phyloP scores from a whole-genome alignment of 2,113 vertebrate genomes.

The Laticauda laticaudata region DNA sequence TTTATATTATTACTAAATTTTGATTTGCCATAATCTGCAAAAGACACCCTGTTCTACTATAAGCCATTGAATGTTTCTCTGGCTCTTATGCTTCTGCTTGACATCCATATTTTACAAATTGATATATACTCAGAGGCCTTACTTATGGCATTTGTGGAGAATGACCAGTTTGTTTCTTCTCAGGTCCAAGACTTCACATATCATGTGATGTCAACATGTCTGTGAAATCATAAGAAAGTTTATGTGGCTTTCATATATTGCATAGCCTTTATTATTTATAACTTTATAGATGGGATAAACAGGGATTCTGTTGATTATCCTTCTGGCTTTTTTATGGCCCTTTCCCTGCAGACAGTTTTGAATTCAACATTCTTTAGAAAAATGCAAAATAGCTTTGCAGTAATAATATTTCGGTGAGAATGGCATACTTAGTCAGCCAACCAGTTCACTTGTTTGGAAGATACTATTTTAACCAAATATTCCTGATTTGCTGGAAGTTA shows the following conservation, averaged over 20 bases:
- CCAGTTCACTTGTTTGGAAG: background rate
- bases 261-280: background rate
- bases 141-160: background rate
- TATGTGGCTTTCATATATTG: background rate
- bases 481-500: background rate
- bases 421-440: background rate
- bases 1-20: background rate
- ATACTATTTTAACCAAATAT: background rate
- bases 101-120: background rate
- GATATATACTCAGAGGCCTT: background rate
- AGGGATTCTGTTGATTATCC: background rate
- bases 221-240: background rate
- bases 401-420: background rate
- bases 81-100: background rate
- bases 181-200: background rate
- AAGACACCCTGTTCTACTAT: background rate
- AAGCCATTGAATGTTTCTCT: background rate
- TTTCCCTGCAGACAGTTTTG: background rate
- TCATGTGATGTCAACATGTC: background rate
- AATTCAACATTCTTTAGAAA: background rate
- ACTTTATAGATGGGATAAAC: background rate
- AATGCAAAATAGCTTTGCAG: background rate
- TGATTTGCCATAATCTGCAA: background rate
- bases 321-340: background rate
- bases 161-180: background rate